phyloP scores from a whole-genome alignment of 2,888 invertebrate genomes.

The Cryptocephalus primarius region DNA sequence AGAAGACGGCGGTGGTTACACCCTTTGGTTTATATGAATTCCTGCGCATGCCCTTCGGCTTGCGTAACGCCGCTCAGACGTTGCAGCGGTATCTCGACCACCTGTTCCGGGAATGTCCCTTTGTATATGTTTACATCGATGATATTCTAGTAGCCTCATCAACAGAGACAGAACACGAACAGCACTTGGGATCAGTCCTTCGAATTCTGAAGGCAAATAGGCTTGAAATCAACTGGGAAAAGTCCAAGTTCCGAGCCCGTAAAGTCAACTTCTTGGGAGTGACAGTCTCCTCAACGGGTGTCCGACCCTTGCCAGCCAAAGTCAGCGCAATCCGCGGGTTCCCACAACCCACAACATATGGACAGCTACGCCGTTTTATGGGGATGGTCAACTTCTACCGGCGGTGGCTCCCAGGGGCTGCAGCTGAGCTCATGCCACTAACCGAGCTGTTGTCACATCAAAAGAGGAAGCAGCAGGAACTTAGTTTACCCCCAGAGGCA shows the following conservation, averaged over 20 bases:
- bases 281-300: constrained; percentile 1
- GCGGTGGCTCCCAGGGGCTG: constrained; percentile 7
- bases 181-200: too few relatives aligned
- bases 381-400: constrained; percentile 13
- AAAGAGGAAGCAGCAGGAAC: neutral
- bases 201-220: too few relatives aligned
- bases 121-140: constrained; percentile 5
- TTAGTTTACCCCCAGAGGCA: neutral
- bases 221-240: neutral
- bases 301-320: neutral
- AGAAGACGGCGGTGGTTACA: constrained; percentile 5
- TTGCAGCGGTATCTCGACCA: constrained; percentile 6
- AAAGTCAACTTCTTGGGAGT: constrained; percentile 1
- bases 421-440: constrained; percentile 4
- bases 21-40: constrained; percentile 7
- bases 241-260: neutral
- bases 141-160: constrained; percentile 4
- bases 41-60: constrained; percentile 5
- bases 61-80: constrained; percentile 6
- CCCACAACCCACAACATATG: constrained; percentile 1
- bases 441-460: neutral
- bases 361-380: constrained; percentile 8
- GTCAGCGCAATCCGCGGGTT: neutral
- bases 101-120: constrained; percentile 2
- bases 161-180: constrained; percentile 3